Evolutionary conservation across 2,888 invertebrate genomes (phyloP).

Genomic region (Stramonita haemastoma): DNA sequence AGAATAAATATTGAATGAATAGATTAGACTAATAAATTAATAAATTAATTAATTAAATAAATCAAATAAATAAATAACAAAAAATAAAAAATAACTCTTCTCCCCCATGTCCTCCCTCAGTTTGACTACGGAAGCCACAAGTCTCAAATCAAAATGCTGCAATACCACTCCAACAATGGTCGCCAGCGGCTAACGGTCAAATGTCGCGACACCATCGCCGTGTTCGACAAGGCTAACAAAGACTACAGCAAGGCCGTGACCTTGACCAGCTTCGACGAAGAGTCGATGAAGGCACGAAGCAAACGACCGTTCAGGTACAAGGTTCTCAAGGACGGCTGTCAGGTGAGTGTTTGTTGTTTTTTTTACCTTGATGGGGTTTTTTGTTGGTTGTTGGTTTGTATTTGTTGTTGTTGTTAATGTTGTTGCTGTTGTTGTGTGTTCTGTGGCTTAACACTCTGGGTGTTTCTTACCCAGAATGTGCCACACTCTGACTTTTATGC

Average conservation of each 20-base stretch:
- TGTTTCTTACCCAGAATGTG: too few relatives aligned
- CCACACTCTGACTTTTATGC: too few relatives aligned
- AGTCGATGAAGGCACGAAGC: slow-evolving; percentile 53
- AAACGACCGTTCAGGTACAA: slow-evolving; percentile 80
- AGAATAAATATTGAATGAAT: too few relatives aligned
- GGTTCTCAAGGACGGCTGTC: slow-evolving; percentile 87
- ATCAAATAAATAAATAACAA: too few relatives aligned
- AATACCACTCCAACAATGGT: slow-evolving; percentile 87
- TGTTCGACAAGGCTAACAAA: slow-evolving; percentile 82
- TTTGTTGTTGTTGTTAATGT: too few relatives aligned
- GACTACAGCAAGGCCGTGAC: slow-evolving; percentile 58
- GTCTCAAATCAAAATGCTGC: slow-evolving; percentile 91
- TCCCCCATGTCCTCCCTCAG: slow-evolving; percentile 77
- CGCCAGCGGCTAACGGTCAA: slow-evolving; percentile 91
- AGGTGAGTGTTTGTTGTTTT: slow-evolving; percentile 81
- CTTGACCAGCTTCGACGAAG: slow-evolving; percentile 58
- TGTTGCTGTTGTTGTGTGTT: too few relatives aligned
- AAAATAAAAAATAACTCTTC: too few relatives aligned
- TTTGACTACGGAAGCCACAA: slow-evolving; percentile 92
- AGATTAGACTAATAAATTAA: too few relatives aligned
- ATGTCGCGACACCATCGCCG: slow-evolving; percentile 90
- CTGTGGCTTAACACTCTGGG: too few relatives aligned
- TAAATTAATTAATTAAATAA: too few relatives aligned
- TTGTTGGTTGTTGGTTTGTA: background rate
- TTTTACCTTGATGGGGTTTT: background rate